phyloP scores from a whole-genome alignment of 2,888 invertebrate genomes.

The Hyalella azteca region DNA sequence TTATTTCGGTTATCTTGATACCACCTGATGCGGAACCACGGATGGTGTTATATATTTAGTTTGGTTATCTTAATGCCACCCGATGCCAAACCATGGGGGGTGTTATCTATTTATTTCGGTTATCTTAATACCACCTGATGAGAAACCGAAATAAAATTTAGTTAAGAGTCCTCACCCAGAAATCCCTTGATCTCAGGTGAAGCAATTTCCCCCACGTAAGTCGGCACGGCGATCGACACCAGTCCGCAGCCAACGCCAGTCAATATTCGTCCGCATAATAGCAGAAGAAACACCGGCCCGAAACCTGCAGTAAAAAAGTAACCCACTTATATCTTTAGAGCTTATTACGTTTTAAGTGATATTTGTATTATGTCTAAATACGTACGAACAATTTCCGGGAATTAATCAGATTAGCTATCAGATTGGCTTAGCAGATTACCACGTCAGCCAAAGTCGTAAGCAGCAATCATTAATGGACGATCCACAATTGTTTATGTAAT shows the following conservation, averaged over 20 bases:
- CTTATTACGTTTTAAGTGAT: no score
- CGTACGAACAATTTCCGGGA: no score
- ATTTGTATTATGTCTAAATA: no score
- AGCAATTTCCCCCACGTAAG: constrained; percentile 90
- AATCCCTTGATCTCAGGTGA: constrained; percentile 90
- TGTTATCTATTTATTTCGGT: not conserved
- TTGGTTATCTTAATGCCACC: not conserved
- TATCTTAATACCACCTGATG: not conserved
- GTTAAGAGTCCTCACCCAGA: constrained; percentile 69
- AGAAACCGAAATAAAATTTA: not conserved
- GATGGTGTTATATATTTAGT: not conserved
- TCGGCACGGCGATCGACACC: constrained; percentile 83
- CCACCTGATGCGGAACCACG: not conserved
- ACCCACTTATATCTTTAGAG: no score
- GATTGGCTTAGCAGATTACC: no score
- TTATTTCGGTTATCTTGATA: not conserved
- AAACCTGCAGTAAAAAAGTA: constrained; percentile 68
- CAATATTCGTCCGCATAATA: constrained; percentile 80
- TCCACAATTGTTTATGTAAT: no score
- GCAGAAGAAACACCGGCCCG: constrained; percentile 74
- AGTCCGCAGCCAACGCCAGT: constrained; percentile 83
- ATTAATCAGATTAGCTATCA: no score
- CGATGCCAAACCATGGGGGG: not conserved
- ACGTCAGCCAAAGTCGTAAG: no score
- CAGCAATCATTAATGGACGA: no score